Evolutionary conservation across 1,140 invertebrate species (phyloP), one percentile per base, ranked within the genome.

Genomic region (Trichoplusia ni): DNA sequence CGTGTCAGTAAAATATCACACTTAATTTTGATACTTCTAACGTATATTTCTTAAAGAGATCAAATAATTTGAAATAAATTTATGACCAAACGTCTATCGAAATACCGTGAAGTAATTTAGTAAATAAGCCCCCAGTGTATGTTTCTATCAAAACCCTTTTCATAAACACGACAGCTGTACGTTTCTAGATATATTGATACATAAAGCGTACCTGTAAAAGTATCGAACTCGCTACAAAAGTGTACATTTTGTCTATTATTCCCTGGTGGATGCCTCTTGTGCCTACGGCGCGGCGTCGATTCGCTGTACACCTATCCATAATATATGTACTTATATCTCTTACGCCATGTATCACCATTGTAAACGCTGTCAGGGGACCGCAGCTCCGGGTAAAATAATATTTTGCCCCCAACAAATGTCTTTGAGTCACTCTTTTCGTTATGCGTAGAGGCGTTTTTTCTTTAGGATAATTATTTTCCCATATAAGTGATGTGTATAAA

Each of bases 311-410:
- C 11, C 42, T 8, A 25, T 11, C 23, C 6, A 46, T 11, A 25
- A 13, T 14, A 46, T n/a, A n/a, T 37, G 3, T 27, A 27, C 33
- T 4, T 37, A 11, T 11, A 37, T 37, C 14, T 37, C 31, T 19
- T 13, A 23, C 1, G n/a, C 18, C 6, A 16, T 38, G 51, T 38
- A 40, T 54, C 51, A 40, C 51, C 11, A 27, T 54, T 40, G 33
- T 40, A 54, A 54, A 54, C 13, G 35, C 13, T 54, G n/a, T 33
- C 51, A 13, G 11, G 51, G 51, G 51, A 54, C 51, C 8, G 16
- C 11, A 38, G 25, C 2, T 7, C 13, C 19, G 21, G 21, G 13
- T n/a, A 54, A 11, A 19, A 51, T 21, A 33, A 19, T 33, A 33
- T 54, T 38, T 53, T 40, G 21, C 4, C 11, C 21, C 5, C 16